Evolutionary conservation across 1,140 invertebrate genomes (phyloP).

Genomic region (Trichomalopsis sarcophagae): DNA sequence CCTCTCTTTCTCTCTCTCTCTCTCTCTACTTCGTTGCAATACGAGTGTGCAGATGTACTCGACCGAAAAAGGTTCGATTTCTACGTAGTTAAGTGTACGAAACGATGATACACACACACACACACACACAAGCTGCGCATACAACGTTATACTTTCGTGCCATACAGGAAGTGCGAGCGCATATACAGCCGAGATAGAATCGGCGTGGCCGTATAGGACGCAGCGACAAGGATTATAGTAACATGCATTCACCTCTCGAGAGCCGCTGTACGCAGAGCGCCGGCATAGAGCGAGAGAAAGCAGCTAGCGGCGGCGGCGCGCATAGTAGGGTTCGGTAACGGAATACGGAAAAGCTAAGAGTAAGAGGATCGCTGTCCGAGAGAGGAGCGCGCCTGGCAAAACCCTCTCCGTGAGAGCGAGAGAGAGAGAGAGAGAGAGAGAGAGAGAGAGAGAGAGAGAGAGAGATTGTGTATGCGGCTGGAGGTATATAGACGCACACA

Average conservation of each 20-base stretch:
- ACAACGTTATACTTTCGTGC: too few relatives aligned
- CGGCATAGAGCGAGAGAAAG: neutral
- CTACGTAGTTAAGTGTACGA: too few relatives aligned
- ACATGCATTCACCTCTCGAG: neutral
- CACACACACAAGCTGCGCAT: too few relatives aligned
- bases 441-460: slow-evolving; percentile 17
- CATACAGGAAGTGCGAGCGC: neutral
- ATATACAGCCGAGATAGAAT: slow-evolving; percentile 38
- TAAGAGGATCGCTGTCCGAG: slow-evolving; percentile 46
- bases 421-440: too few relatives aligned
- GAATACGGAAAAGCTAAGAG: slow-evolving; percentile 51
- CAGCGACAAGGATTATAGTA: slow-evolving; percentile 45
- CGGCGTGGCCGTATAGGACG: neutral
- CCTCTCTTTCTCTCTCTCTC: too few relatives aligned
- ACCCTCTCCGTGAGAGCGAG: slow-evolving; percentile 31
- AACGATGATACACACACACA: too few relatives aligned
- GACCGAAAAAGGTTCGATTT: too few relatives aligned
- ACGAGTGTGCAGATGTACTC: neutral
- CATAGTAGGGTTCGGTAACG: slow-evolving; percentile 37
- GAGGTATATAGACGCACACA: neutral
- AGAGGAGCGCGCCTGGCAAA: slow-evolving; percentile 17
- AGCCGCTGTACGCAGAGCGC: neutral
- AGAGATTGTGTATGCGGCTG: neutral
- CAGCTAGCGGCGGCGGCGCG: neutral
- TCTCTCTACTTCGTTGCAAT: neutral